A percentile compares a stretch with the other conserved stretches of the same genome.
phyloP scores from a whole-genome alignment of 1,140 invertebrate genomes.

The Colletes gigas region DNA sequence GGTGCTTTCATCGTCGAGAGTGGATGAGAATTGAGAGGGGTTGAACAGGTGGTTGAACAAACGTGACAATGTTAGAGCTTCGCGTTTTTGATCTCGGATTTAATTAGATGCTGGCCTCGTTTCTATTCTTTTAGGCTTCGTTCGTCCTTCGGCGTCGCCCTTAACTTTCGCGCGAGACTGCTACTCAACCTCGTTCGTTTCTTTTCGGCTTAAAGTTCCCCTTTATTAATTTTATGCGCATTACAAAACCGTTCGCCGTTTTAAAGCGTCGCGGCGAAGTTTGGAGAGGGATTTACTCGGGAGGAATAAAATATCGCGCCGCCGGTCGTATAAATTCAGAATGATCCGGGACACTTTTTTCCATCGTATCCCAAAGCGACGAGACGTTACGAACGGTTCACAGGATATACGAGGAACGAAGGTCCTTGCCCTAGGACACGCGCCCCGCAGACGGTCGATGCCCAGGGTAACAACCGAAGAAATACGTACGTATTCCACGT shows the following conservation, averaged over 20 bases:
- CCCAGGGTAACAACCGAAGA: conserved; percentile 75
- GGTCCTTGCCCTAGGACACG: conserved; percentile 78
- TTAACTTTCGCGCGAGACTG: neutral
- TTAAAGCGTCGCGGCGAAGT: neutral
- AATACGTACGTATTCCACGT: conserved; percentile 55
- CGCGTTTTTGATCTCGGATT: conserved; percentile 21
- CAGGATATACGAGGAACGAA: conserved; percentile 57
- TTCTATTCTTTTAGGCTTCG: neutral
- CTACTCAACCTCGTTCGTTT: neutral
- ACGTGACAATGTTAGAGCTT: conserved; percentile 27
- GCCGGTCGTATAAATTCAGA: conserved; percentile 16
- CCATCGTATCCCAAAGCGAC: conserved; percentile 8
- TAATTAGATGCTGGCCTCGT: conserved; percentile 30
- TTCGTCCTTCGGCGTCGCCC: neutral
- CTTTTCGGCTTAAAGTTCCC: neutral
- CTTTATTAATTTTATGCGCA: neutral
- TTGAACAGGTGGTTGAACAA: conserved; percentile 61
- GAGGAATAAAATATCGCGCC: neutral
- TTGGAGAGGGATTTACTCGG: neutral
- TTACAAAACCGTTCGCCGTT: neutral
- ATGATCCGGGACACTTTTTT: conserved; percentile 24
- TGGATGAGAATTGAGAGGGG: conserved; percentile 29
- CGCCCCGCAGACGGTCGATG: conserved; percentile 76
- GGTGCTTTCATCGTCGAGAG: conserved; percentile 30
- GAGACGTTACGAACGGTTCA: conserved; percentile 31